Percentiles rank a stretch among this genome's conserved stretches.
These are phyloP conservation scores for Montipora efflorescens DNA, from an alignment of 64 coral and sea anemone species.

Conservation along the genomic window DNA sequence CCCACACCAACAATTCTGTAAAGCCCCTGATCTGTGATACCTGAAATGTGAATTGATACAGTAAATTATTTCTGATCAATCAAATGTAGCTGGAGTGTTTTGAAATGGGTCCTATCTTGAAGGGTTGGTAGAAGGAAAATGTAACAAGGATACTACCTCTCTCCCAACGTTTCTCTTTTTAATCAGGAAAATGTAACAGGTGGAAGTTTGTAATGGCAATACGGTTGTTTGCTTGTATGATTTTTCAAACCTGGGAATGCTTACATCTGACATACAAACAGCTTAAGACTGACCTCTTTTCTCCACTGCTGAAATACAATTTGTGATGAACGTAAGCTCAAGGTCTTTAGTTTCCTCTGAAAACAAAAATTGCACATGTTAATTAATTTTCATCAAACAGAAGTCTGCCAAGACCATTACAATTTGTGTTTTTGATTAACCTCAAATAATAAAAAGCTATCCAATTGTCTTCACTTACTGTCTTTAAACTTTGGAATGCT, in stretches of 20 bases:
- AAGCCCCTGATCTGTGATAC: conserved; percentile 96
- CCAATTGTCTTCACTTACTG: conserved; percentile 29
- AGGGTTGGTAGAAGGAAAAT: too few relatives aligned
- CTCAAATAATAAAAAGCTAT: too few relatives aligned
- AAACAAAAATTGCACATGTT: not conserved
- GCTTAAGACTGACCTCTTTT: conserved; percentile 76
- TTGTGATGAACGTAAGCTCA: conserved; percentile 80
- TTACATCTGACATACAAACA: not conserved
- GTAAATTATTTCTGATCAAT: not conserved
- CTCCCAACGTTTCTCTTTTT: too few relatives aligned
- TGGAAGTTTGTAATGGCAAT: too few relatives aligned
- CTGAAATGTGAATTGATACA: conserved; percentile 14
- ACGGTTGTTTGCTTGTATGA: too few relatives aligned
- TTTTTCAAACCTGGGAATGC: too few relatives aligned
- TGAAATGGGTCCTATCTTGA: too few relatives aligned
- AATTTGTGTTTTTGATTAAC: not conserved
- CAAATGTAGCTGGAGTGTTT: too few relatives aligned
- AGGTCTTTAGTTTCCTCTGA: conserved; percentile 85
- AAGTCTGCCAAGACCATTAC: not conserved
- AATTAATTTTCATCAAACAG: not conserved
- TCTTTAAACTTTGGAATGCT: conserved; percentile 37
- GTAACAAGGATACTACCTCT: too few relatives aligned
- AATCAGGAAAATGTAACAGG: too few relatives aligned
- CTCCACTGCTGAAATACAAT: conserved; percentile 88
- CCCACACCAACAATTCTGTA: conserved; percentile 98